phyloP scores from a whole-genome alignment of 2,888 invertebrate genomes.

The Drosophila formosana region DNA sequence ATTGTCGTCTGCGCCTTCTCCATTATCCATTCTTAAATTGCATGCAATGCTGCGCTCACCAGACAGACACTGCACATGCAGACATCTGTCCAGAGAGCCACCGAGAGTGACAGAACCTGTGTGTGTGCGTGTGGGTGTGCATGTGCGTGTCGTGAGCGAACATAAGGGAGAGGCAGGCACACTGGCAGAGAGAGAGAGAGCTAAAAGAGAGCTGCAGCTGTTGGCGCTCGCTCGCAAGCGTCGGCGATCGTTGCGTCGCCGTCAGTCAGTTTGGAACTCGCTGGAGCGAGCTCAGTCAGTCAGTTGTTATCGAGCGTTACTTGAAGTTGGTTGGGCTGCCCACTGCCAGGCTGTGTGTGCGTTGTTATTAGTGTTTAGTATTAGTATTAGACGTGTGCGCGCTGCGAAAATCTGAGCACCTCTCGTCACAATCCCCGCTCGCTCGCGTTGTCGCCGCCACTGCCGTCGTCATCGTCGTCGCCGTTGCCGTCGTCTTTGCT shows the following conservation, averaged over 20 bases:
- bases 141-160: neutral
- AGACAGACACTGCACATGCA: constrained; percentile 15
- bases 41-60: constrained; percentile 23
- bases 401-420: constrained; percentile 71
- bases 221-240: constrained; percentile 33
- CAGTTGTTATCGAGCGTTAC: constrained; percentile 75
- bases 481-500: constrained; percentile 25
- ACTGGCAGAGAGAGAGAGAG: neutral
- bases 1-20: constrained; percentile 19
- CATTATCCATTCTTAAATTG: constrained; percentile 52
- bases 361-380: constrained; percentile 47
- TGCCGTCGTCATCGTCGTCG: constrained; percentile 19
- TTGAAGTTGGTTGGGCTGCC: constrained; percentile 64
- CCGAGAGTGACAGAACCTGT: constrained; percentile 17
- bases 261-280: constrained; percentile 30
- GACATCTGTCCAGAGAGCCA: constrained; percentile 15
- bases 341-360: constrained; percentile 34
- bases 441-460: constrained; percentile 69
- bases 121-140: neutral
- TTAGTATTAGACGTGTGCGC: constrained; percentile 55
- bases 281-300: constrained; percentile 44
- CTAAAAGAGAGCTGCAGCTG: constrained; percentile 33
- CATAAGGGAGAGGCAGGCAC: neutral
- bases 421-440: constrained; percentile 2
- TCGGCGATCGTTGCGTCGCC: constrained; percentile 39